Evolutionary conservation across 1,140 invertebrate genomes (phyloP), one percentile per base, ranked within the genome.

Genomic region (Drosophila jambulina): DNA sequence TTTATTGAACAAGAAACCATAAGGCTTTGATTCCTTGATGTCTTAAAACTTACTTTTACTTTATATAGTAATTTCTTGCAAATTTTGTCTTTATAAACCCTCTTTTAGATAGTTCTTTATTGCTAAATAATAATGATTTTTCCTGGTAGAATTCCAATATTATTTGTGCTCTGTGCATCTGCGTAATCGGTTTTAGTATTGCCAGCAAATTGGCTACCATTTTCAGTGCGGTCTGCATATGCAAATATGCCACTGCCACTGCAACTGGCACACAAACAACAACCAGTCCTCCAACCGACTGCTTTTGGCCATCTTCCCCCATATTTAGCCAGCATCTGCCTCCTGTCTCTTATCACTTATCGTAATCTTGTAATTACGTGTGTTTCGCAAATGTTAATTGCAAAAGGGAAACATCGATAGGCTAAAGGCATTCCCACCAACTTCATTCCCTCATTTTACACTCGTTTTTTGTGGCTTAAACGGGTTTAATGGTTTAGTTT

Each of bases 341-440:
- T 40, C 23, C 53, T 34, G n/a, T 12, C 29, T 57, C 59, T 80
- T 80, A 80, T 80, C 78, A 76, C 78, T 80, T 80, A 80, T 80
- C 78, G 78, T 61, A 80, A 80, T 80, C 78, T 80, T 80, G 78
- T 80, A 80, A 80, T 80, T 80, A 80, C 70, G 78, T 80, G 71
- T 80, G 78, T 80, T 80, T 59, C 78, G 75, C 78, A 80, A 80
- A 80, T 80, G 78, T 80, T 80, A 80, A 80, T 80, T 80, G 76
- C 77, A 32, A 45, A 68, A 68, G 78, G 77, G 75, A 79, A 65
- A 56, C 60, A 62, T 57, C 23, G 76, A 78, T 78, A 72, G 77
- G 67, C 59, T 45, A 38, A 53, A 49, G 45, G 49, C 23, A 51
- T 70, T 64, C 54, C 54, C 38, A 40, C 29, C 19, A 36, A 25